Percentiles rank a stretch among this genome's conserved stretches.
phyloP scores from a whole-genome alignment of 2,888 invertebrate genomes.

The Conus canariensis region DNA sequence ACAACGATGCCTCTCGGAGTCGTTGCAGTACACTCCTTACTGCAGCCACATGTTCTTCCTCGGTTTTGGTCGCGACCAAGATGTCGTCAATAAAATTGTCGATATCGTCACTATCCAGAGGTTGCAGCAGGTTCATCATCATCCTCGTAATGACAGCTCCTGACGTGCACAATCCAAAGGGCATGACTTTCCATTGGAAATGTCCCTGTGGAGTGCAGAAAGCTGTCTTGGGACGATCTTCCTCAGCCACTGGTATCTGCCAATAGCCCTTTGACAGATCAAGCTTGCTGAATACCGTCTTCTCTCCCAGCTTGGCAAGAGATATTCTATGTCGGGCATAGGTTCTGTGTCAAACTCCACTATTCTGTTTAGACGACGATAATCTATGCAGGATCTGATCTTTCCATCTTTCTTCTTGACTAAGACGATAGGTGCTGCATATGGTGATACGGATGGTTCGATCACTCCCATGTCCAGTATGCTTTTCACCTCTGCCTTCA shows the following conservation, averaged over 20 bases:
- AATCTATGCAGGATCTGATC: constrained; percentile 37
- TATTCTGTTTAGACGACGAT: constrained; percentile 44
- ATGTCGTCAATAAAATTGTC: constrained; percentile 15
- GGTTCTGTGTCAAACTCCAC: constrained; percentile 51
- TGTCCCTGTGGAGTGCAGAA: constrained; percentile 34
- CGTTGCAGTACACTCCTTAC: not conserved
- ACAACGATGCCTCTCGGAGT: not conserved
- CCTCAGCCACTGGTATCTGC: constrained; percentile 36
- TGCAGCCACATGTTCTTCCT: not conserved
- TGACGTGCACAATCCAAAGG: constrained; percentile 15
- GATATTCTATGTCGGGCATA: not conserved
- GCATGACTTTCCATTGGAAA: constrained; percentile 35
- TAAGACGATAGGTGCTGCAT: constrained; percentile 41
- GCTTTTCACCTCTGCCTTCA: constrained; percentile 44
- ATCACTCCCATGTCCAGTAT: constrained; percentile 45
- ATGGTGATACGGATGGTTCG: constrained; percentile 39
- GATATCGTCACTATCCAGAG: not conserved
- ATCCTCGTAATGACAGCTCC: not conserved
- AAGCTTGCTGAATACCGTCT: not conserved
- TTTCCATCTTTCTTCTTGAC: constrained; percentile 34
- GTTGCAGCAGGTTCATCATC: not conserved
- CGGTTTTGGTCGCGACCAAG: not conserved
- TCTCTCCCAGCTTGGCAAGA: not conserved
- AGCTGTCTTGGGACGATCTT: constrained; percentile 9
- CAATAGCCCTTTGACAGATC: constrained; percentile 41